A percentile compares a stretch with the other conserved stretches of the same genome.
phyloP scores from a whole-genome alignment of 1,140 invertebrate species.

The Elysia chlorotica region DNA sequence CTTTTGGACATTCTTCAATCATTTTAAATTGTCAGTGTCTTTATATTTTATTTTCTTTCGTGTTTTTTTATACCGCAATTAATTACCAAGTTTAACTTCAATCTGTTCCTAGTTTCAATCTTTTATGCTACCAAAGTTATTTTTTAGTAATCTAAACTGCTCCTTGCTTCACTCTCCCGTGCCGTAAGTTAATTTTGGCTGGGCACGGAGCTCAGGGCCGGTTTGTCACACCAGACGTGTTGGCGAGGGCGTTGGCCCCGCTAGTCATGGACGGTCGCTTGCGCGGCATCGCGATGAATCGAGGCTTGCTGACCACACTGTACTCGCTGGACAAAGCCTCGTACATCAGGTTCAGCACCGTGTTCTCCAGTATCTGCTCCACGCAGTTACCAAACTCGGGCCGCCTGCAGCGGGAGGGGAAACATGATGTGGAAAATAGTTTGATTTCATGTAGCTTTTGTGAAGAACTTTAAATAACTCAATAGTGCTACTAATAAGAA shows the following conservation, averaged over 20 bases:
- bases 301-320: slow-evolving; percentile 58
- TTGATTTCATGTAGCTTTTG: no score
- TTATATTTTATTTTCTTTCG: no score
- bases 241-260: not conserved
- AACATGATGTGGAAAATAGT: not conserved
- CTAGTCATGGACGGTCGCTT: slow-evolving; percentile 30
- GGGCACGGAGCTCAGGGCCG: not conserved
- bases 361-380: slow-evolving; percentile 59
- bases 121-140: not conserved
- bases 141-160: not conserved
- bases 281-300: slow-evolving; percentile 58
- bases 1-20: no score
- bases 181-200: not conserved
- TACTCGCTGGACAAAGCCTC: slow-evolving; percentile 59
- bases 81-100: no score
- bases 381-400: slow-evolving; percentile 52
- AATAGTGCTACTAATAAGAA: no score
- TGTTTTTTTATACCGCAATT: no score
- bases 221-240: not conserved
- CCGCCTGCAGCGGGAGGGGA: slow-evolving; percentile 39
- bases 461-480: no score
- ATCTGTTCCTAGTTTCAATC: not conserved
- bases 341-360: slow-evolving; percentile 56
- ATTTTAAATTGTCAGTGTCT: no score
- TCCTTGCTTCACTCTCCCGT: not conserved